Evolutionary conservation across 2,888 invertebrate species (phyloP).

Genomic region (Abrostola tripartita): DNA sequence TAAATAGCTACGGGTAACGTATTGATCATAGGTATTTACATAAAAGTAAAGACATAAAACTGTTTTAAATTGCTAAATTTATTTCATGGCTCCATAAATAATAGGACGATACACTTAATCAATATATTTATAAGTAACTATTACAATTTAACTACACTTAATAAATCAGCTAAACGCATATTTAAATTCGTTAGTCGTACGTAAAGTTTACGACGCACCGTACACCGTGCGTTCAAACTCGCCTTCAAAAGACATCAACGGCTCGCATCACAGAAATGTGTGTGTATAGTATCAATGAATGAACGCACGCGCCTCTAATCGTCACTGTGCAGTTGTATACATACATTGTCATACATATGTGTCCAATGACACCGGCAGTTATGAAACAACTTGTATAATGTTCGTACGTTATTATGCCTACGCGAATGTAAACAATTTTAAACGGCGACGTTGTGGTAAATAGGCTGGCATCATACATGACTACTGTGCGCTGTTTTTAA

Average conservation of each 20-base stretch:
- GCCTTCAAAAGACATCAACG: slow-evolving; percentile 73
- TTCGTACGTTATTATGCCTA: slow-evolving; percentile 53
- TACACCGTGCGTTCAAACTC: slow-evolving; percentile 45
- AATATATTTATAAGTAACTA: slow-evolving; percentile 45
- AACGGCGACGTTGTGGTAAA: slow-evolving; percentile 31
- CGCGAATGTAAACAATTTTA: slow-evolving; percentile 51
- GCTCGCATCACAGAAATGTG: slow-evolving; percentile 60
- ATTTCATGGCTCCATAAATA: slow-evolving; percentile 50
- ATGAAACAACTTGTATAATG: slow-evolving; percentile 58
- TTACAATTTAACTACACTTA: slow-evolving; percentile 42
- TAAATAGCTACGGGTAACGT: slow-evolving; percentile 6
- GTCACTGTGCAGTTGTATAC: slow-evolving; percentile 28
- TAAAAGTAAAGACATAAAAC: slow-evolving; percentile 22
- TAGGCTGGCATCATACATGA: slow-evolving; percentile 26
- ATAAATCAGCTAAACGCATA: slow-evolving; percentile 47
- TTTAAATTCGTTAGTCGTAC: slow-evolving; percentile 47
- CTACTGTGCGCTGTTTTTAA: slow-evolving; percentile 12
- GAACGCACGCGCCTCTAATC: slow-evolving; percentile 58
- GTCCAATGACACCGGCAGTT: slow-evolving; percentile 63
- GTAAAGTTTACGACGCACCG: slow-evolving; percentile 32
- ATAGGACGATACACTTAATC: slow-evolving; percentile 37
- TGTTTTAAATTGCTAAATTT: slow-evolving; percentile 41
- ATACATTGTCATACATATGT: slow-evolving; percentile 56
- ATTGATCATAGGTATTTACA: slow-evolving; percentile 5
- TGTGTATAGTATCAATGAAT: slow-evolving; percentile 42